A percentile compares a stretch with the other conserved stretches of the same genome.
These are phyloP conservation scores for Epinotia bilunana DNA, from an alignment of 2,888 invertebrate species.

Conservation along the genomic window DNA sequence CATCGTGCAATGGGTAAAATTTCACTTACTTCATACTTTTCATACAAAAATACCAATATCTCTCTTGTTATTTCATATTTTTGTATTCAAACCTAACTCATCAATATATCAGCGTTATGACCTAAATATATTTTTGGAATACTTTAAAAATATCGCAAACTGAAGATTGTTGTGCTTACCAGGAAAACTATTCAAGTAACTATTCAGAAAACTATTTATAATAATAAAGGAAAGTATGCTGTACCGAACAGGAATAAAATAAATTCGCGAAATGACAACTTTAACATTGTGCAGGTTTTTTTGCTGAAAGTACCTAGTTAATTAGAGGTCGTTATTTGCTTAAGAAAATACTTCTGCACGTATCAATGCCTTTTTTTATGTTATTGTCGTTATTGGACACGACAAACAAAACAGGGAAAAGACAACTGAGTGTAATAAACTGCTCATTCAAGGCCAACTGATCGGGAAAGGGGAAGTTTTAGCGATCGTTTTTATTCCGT, in stretches of 20 bases:
- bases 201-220: slow-evolving; percentile 1
- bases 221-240: slow-evolving; percentile 10
- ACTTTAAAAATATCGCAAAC: no score
- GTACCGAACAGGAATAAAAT: background rate
- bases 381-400: background rate
- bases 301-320: background rate
- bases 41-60: no score
- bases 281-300: background rate
- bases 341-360: background rate
- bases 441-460: background rate
- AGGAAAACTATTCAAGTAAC: slow-evolving; percentile 27
- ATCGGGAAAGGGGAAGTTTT: background rate
- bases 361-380: no score
- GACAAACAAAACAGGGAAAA: background rate
- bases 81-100: no score
- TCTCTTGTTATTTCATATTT: no score
- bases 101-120: no score
- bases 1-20: no score
- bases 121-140: no score
- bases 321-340: background rate
- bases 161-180: slow-evolving; percentile 19
- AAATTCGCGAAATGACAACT: background rate
- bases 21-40: no score
- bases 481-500: background rate
- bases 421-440: background rate